Evolutionary conservation across 2,888 invertebrate genomes (phyloP).

Genomic region (Latheticus oryzae): DNA sequence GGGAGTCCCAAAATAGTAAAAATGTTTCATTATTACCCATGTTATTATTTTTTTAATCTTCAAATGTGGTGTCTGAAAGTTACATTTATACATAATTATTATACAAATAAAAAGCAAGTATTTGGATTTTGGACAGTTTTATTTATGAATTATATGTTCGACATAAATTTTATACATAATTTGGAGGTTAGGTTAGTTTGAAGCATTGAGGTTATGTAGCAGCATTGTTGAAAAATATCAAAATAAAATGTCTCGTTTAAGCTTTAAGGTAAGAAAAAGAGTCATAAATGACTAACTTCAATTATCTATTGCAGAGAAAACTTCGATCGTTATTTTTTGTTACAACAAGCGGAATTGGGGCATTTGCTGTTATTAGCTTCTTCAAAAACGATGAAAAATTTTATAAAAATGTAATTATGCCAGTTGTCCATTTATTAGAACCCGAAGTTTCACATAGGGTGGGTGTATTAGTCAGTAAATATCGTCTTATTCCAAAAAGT

Average conservation of each 20-base stretch:
- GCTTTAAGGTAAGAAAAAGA: background rate
- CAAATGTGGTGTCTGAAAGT: slow-evolving; percentile 40
- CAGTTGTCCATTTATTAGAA: slow-evolving; percentile 75
- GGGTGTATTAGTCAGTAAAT: slow-evolving; percentile 81
- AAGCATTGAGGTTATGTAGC: too few relatives aligned
- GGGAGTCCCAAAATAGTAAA: slow-evolving; percentile 38
- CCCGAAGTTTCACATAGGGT: slow-evolving; percentile 88
- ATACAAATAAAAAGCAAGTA: slow-evolving; percentile 35
- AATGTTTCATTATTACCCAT: slow-evolving; percentile 34
- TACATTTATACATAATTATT: slow-evolving; percentile 43
- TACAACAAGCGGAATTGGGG: slow-evolving; percentile 73
- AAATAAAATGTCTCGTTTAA: background rate
- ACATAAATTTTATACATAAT: too few relatives aligned
- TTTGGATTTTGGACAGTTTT: too few relatives aligned
- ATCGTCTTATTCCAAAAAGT: slow-evolving; percentile 76
- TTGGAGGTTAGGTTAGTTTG: too few relatives aligned
- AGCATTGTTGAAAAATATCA: too few relatives aligned
- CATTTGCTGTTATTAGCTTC: slow-evolving; percentile 76
- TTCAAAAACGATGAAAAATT: slow-evolving; percentile 84
- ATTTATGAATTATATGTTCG: too few relatives aligned
- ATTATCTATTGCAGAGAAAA: slow-evolving; percentile 70
- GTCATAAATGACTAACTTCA: background rate
- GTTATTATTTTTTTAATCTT: slow-evolving; percentile 43
- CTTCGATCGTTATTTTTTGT: slow-evolving; percentile 75
- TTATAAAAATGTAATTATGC: slow-evolving; percentile 80